Evolutionary conservation across 2,888 invertebrate genomes (phyloP).

Genomic region (Meganola albula): DNA sequence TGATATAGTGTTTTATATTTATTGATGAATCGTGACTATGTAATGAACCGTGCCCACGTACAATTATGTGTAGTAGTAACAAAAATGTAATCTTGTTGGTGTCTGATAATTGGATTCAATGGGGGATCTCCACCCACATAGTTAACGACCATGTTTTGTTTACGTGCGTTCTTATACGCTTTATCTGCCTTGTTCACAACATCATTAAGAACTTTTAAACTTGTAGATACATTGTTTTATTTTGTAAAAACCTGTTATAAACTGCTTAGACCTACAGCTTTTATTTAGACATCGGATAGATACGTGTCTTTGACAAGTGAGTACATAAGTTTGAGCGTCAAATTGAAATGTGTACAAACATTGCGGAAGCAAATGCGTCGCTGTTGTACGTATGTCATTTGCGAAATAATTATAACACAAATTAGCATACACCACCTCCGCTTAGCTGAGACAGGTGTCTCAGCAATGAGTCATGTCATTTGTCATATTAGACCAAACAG

Average conservation of each 20-base stretch:
- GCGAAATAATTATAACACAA: slow-evolving; percentile 50
- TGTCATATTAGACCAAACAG: slow-evolving; percentile 43
- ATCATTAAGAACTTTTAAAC: too few relatives aligned
- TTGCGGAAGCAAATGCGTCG: slow-evolving; percentile 10
- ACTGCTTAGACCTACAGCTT: too few relatives aligned
- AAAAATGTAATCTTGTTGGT: slow-evolving; percentile 59
- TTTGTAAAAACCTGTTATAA: too few relatives aligned
- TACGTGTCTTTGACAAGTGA: too few relatives aligned
- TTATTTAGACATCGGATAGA: too few relatives aligned
- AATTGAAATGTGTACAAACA: slow-evolving; percentile 3
- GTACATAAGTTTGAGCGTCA: too few relatives aligned
- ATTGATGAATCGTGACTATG: slow-evolving; percentile 40
- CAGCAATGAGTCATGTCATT: slow-evolving; percentile 50
- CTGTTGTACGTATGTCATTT: slow-evolving; percentile 37
- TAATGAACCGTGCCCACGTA: slow-evolving; percentile 54
- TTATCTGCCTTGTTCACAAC: too few relatives aligned
- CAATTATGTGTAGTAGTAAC: slow-evolving; percentile 49
- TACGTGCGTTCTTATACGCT: slow-evolving; percentile 44
- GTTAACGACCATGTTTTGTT: slow-evolving; percentile 59
- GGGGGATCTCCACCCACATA: slow-evolving; percentile 61
- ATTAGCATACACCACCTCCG: slow-evolving; percentile 51
- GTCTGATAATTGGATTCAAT: slow-evolving; percentile 66
- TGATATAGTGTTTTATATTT: slow-evolving; percentile 36
- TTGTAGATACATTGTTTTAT: too few relatives aligned
- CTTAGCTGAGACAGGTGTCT: slow-evolving; percentile 52